Percentiles rank a stretch among this genome's conserved stretches.
phyloP scores from a whole-genome alignment of 2,113 vertebrate species.

The Hippopotamus amphibius region DNA sequence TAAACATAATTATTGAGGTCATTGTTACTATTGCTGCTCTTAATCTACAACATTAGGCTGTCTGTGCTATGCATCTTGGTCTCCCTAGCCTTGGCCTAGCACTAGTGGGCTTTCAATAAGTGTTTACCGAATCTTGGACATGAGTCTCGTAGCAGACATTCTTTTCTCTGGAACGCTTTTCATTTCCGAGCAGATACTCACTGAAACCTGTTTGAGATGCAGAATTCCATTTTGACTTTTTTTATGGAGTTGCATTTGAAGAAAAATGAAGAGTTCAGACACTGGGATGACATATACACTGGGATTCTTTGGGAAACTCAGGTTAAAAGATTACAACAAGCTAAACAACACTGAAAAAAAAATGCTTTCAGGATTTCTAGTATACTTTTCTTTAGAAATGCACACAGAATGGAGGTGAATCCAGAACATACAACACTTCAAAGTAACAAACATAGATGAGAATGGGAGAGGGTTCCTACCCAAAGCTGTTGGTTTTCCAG shows the following conservation, averaged over 20 bases:
- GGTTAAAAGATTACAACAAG: conserved; percentile 8
- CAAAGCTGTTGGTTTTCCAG: not conserved
- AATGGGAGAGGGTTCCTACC: not conserved
- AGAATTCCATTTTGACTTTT: conserved; percentile 24
- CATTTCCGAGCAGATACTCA: not conserved
- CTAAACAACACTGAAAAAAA: not conserved
- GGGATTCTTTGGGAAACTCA: not conserved
- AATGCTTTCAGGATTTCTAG: not conserved
- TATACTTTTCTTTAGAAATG: not conserved
- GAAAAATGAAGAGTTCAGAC: not conserved
- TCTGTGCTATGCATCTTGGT: not conserved
- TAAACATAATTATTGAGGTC: not conserved
- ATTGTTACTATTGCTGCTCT: not conserved
- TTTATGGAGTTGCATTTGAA: not conserved
- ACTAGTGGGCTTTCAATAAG: not conserved
- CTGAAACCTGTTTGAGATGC: not conserved
- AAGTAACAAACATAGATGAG: not conserved
- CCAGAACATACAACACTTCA: not conserved
- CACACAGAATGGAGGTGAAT: not conserved
- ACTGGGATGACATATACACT: not conserved
- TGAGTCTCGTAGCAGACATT: not conserved
- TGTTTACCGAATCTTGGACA: not conserved
- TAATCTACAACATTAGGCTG: not conserved
- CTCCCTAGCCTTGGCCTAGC: not conserved
- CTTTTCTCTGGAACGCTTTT: not conserved